phyloP scores from a whole-genome alignment of 2,797 vertebrate genomes.

The Ceryle rudis region DNA sequence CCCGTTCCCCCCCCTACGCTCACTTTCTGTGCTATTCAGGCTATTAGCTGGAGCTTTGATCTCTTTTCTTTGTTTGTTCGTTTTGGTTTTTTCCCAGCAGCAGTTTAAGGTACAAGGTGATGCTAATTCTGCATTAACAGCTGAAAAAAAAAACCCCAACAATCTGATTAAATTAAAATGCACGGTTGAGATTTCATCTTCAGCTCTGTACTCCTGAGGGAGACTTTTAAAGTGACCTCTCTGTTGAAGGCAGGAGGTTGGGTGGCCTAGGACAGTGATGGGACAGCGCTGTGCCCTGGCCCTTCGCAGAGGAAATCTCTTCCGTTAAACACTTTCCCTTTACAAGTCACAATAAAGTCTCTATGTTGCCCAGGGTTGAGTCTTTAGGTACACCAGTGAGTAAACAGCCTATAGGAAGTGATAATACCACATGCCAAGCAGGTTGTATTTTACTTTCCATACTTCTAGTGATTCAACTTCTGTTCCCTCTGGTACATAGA shows the following conservation, averaged over 20 bases:
- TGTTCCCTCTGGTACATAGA: neutral
- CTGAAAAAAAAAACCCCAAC: neutral
- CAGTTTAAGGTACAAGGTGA: neutral
- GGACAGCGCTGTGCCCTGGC: neutral
- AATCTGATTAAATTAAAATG: neutral
- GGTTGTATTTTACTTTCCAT: neutral
- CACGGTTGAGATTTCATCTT: neutral
- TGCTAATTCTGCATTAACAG: neutral
- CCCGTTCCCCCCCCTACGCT: neutral
- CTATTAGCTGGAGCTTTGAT: neutral
- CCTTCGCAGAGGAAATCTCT: neutral
- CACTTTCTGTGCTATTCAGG: neutral
- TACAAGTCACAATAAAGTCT: accelerated
- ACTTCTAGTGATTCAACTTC: neutral
- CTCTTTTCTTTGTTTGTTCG: neutral
- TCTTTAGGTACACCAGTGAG: neutral
- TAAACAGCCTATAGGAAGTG: neutral
- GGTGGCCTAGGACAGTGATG: neutral
- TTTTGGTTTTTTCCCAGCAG: neutral
- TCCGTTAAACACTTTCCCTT: neutral
- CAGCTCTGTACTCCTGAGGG: accelerated
- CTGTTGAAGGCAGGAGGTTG: neutral
- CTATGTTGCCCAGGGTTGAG: neutral
- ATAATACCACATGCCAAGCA: neutral
- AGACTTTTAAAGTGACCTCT: neutral